These are phyloP conservation scores for Chymomyza caudatula DNA, from an alignment of 2,888 invertebrate species.

Conservation along the genomic window DNA sequence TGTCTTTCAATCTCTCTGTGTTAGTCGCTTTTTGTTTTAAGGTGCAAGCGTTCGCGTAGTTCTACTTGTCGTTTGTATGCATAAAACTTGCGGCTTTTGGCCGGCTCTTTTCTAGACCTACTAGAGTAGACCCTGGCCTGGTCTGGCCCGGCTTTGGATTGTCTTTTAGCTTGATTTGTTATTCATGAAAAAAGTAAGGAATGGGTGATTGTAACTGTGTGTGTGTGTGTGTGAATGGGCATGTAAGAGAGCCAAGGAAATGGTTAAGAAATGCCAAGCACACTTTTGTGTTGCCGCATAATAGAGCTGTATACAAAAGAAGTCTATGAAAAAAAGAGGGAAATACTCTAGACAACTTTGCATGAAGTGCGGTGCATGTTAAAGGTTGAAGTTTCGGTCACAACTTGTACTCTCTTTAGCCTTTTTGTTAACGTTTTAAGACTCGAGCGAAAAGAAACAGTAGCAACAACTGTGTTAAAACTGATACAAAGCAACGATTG, in stretches of 20 bases:
- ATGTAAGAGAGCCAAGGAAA: conserved; percentile 44
- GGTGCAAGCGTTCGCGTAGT: conserved; percentile 41
- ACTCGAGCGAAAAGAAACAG: not conserved
- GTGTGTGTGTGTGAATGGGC: not conserved
- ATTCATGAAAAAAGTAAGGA: conserved; percentile 61
- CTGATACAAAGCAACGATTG: not conserved
- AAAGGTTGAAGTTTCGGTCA: conserved; percentile 26
- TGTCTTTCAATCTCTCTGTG: conserved; percentile 8
- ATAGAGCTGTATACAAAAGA: conserved; percentile 37
- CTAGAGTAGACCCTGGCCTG: not conserved
- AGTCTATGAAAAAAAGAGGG: not conserved
- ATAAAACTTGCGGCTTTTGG: conserved; percentile 68
- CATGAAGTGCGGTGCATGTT: conserved; percentile 23
- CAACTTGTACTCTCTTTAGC: conserved; percentile 9
- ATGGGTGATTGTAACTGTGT: not conserved
- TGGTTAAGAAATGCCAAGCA: conserved; percentile 62
- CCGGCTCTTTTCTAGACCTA: conserved; percentile 38
- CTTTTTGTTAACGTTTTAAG: not conserved
- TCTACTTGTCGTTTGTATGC: conserved; percentile 45
- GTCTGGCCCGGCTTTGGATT: conserved; percentile 35
- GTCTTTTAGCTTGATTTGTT: conserved; percentile 69
- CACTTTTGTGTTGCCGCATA: conserved; percentile 60
- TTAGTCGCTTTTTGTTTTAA: conserved; percentile 54
- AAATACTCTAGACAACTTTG: conserved; percentile 17
- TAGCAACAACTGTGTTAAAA: not conserved